Base-by-base conservation (phyloP, 2,888 invertebrate species). In the Polydrusus tereticollis region DNA sequence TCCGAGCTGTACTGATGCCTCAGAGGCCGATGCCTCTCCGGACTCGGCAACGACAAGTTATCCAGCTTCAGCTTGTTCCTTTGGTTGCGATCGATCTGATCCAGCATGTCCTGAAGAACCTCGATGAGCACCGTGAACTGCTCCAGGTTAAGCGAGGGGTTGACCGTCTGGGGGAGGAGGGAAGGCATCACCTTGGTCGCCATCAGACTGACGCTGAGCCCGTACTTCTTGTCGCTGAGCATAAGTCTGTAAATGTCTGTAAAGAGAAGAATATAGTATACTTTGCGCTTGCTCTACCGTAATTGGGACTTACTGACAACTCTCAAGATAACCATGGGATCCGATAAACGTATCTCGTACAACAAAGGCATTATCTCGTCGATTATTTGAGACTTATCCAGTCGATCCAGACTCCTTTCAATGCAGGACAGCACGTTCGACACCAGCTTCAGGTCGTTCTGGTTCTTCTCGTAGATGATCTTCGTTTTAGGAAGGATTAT, bases 151-250 rank as follows among this genome's bases (percentile, higher is more conserved):
- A 96, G 87, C 45, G 91, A 90, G 12, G 97, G 95, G 86, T 97
- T 97, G 70, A 98, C 93, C 0, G 96, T 94, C 84, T 96, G 96
- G 18, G 98, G 98, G 69, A 97, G 91, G 64, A 98, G 88, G 12
- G 94, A 91, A 6, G 98, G 98, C 90, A 98, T 94, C 81, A 97
- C 95, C 83, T 94, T 92, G 10, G 95, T 96, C 6, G 98, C 98
- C 92, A 98, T 94, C 80, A 97, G 88, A 83, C 93, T 95, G 57
- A 96, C 92, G 2, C 94, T 94, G 78, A 98, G 87, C 43, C 96
- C 97, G 85, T 94, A 97, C 83, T 93, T 94, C 85, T 94, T 94
- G 86, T 98, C 97, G 83, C 91, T 90, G 79, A 98, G 88, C 92
- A 98, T 93, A 82, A 94, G 89, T 82, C 94, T 92, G 88, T 97